Percentiles rank a stretch among this genome's conserved stretches.
Conservation (phyloP, 2,797 vertebrate genomes). For the Halcyon leucocephala region DNA sequence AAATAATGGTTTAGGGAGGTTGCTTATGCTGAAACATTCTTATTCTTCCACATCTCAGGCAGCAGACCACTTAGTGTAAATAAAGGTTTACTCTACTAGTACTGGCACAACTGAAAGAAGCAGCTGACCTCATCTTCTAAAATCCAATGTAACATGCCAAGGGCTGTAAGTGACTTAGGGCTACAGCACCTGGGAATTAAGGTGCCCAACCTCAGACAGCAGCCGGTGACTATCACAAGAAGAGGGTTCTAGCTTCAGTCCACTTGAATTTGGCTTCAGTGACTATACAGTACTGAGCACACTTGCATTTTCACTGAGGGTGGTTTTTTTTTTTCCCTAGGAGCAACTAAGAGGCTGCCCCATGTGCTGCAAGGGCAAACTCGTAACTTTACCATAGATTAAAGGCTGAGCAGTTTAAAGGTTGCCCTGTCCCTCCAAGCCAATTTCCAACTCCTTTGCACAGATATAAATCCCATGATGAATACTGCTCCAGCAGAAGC, state of each 20-base stretch:
- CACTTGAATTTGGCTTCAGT: background rate
- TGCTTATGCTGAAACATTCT: background rate
- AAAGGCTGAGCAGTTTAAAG: background rate
- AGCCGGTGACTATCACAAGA: background rate
- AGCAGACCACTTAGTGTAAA: background rate
- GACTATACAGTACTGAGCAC: accelerated
- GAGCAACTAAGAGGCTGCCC: background rate
- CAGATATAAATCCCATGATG: background rate
- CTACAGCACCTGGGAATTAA: background rate
- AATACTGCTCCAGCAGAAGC: background rate
- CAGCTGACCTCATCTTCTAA: background rate
- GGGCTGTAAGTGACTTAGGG: background rate
- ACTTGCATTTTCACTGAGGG: background rate
- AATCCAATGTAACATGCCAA: background rate
- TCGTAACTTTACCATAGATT: background rate
- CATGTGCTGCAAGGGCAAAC: background rate
- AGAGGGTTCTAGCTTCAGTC: background rate
- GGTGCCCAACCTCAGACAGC: background rate
- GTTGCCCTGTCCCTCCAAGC: background rate
- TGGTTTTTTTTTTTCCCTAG: background rate
- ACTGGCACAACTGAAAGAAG: background rate
- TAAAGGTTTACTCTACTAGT: background rate
- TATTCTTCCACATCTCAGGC: background rate
- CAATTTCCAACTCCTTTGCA: background rate
- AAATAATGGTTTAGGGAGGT: background rate